Evolutionary conservation across 2,113 vertebrate species (phyloP), one percentile per base, ranked within the genome.

Genomic region (Bubo scandiacus): DNA sequence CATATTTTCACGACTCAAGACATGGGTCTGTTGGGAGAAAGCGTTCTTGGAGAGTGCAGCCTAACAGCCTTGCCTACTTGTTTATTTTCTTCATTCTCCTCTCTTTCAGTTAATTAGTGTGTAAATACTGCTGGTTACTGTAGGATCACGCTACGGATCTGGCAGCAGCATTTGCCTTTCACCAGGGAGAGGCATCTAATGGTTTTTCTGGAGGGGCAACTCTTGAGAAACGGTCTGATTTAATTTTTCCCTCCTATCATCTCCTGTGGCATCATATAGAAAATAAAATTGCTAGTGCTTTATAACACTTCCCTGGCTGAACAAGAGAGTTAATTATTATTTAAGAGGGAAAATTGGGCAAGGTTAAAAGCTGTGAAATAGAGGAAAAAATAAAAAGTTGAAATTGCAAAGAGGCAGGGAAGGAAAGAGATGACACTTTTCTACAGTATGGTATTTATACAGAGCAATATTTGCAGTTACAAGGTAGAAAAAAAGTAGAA

Each of bases 281-380:
- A 97, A 97, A 92, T 66, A 96, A 92, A 97, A 94, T 71, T 96
- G 94, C 93, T 91, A 90, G 89, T 91, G 84, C 90, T 80, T 93
- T 95, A 78, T 91, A 96, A 88, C 29, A n/a, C 88, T 94, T 90
- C 84, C 40, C 62, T 13, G 29, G 52, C 61, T 87, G 91, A 80
- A 71, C 30, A n/a, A 58, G 54, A 27, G 79, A 94, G 68, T 89
- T 96, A 96, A 97, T 98, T 97, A 94, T 94, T 96, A 88, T 97
- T 97, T 95, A 95, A 97, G 94, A 97, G 90, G 73, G 47, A 92
- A 78, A 94, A 90, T 15, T 81, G 91, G 92, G 67, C 79, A 92
- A 96, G 88, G 97, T 96, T 97, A 96, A 97, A 97, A 96, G 87
- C 94, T 95, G 86, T 91, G 90, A 95, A 96, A 89, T 74, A 74